Conservation (phyloP, 2,113 vertebrate genomes). For the Pleuronectes platessa region DNA sequence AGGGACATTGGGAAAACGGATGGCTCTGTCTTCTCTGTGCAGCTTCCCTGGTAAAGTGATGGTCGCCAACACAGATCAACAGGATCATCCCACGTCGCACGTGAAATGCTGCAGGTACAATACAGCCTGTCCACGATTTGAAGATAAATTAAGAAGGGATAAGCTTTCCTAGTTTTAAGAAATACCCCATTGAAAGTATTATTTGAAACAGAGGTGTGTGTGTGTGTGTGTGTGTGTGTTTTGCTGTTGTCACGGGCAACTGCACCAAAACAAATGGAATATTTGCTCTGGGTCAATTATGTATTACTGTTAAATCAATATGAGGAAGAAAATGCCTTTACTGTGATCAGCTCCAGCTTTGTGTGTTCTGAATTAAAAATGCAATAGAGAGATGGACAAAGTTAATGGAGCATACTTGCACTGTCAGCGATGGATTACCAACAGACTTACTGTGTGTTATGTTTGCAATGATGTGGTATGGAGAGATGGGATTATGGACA, state of each 20-base stretch:
- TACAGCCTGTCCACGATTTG: conserved; percentile 13
- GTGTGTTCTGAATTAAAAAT: conserved; percentile 12
- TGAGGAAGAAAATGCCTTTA: background rate
- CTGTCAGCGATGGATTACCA: conserved; percentile 30
- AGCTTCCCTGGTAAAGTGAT: conserved; percentile 5
- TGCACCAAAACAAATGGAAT: conserved; percentile 8
- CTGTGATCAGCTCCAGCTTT: conserved; percentile 5
- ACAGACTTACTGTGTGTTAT: conserved; percentile 17
- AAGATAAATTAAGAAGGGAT: conserved; percentile 31
- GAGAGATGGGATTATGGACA: conserved; percentile 18
- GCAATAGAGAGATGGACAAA: background rate
- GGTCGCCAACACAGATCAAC: conserved; percentile 3
- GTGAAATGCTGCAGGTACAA: conserved; percentile 14
- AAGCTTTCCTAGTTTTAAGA: conserved; percentile 13
- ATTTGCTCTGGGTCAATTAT: conserved; percentile 18
- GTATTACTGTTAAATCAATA: background rate
- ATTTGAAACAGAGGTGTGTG: background rate
- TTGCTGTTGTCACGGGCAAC: background rate
- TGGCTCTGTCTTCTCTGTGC: conserved; percentile 31
- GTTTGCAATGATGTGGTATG: conserved; percentile 20
- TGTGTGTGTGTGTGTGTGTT: background rate
- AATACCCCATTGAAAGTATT: conserved; percentile 5
- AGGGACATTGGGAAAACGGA: conserved; percentile 40
- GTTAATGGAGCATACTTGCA: conserved; percentile 5
- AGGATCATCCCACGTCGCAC: background rate